phyloP scores from a whole-genome alignment of 1,140 invertebrate genomes.

The Dinothrombium tinctorium region DNA sequence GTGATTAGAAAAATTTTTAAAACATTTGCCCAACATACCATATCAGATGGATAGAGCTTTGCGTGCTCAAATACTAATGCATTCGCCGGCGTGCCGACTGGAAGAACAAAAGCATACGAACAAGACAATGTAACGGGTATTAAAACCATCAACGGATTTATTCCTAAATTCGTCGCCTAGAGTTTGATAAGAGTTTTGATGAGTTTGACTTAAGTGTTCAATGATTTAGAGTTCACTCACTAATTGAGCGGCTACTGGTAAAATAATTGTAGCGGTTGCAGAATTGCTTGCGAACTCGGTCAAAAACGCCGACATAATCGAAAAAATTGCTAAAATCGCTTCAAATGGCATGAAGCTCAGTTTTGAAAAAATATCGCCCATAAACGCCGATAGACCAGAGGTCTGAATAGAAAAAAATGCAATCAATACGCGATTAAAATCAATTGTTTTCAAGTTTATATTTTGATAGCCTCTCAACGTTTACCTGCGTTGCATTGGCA shows the following conservation, averaged over 20 bases:
- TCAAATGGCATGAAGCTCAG: slow-evolving; percentile 19
- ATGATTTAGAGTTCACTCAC: slow-evolving; percentile 25
- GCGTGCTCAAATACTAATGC: slow-evolving; percentile 28
- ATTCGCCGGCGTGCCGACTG: slow-evolving; percentile 30
- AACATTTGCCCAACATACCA: too few species aligned
- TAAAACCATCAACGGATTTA: slow-evolving; percentile 28
- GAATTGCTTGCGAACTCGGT: slow-evolving; percentile 65
- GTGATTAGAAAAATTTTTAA: too few species aligned
- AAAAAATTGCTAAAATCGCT: slow-evolving; percentile 21
- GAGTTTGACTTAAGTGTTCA: too few species aligned
- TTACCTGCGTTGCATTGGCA: slow-evolving; percentile 44
- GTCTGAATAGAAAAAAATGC: slow-evolving; percentile 17
- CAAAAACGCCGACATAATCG: slow-evolving; percentile 27
- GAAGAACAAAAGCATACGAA: slow-evolving; percentile 31
- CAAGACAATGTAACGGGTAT: slow-evolving; percentile 24
- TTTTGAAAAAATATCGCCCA: slow-evolving; percentile 32
- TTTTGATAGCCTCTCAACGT: neutral
- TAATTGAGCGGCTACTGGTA: slow-evolving; percentile 54
- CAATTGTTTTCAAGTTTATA: slow-evolving; percentile 7
- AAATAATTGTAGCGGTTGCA: slow-evolving; percentile 54
- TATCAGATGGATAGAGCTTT: slow-evolving; percentile 20
- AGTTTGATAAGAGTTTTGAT: neutral
- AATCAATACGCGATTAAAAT: neutral
- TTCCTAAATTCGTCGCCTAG: neutral
- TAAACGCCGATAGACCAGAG: slow-evolving; percentile 44